Conservation (phyloP, 1,140 invertebrate species). For the Halesus radiatus region DNA sequence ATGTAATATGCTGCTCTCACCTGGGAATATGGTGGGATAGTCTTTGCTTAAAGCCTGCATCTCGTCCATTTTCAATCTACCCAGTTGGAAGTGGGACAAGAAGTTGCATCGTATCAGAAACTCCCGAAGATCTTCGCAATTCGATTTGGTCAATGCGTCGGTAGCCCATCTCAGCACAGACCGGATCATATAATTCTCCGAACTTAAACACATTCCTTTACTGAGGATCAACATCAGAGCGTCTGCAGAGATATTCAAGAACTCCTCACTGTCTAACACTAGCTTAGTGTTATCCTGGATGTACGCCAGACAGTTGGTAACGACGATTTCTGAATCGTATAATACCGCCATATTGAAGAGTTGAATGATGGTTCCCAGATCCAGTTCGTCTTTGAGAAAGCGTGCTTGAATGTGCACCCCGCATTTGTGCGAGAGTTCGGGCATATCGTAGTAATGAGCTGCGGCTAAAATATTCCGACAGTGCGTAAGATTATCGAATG, state of each 20-base stretch:
- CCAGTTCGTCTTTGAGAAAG: neutral
- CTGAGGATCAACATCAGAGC: slow-evolving; percentile 17
- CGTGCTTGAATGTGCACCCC: slow-evolving; percentile 6
- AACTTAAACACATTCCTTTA: neutral
- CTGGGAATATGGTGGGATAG: slow-evolving; percentile 1
- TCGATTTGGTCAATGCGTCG: neutral
- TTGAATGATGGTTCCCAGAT: slow-evolving; percentile 5
- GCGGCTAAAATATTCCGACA: slow-evolving; percentile 39
- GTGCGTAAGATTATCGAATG: slow-evolving; percentile 8
- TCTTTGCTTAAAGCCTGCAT: neutral
- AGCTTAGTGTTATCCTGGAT: slow-evolving; percentile 41
- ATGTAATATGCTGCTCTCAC: neutral
- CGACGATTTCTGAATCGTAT: slow-evolving; percentile 4
- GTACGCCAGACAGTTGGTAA: slow-evolving; percentile 32
- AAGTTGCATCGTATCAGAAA: neutral
- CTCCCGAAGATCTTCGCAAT: neutral
- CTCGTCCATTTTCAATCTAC: neutral
- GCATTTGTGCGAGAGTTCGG: slow-evolving; percentile 22
- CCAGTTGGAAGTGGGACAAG: neutral
- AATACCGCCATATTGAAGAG: slow-evolving; percentile 33
- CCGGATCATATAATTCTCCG: neutral
- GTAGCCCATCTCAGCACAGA: slow-evolving; percentile 4
- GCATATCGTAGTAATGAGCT: slow-evolving; percentile 41
- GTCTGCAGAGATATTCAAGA: slow-evolving; percentile 17
- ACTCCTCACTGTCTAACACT: slow-evolving; percentile 33